phyloP scores from a whole-genome alignment of 2,797 vertebrate species.

The Glyptemys insculpta region DNA sequence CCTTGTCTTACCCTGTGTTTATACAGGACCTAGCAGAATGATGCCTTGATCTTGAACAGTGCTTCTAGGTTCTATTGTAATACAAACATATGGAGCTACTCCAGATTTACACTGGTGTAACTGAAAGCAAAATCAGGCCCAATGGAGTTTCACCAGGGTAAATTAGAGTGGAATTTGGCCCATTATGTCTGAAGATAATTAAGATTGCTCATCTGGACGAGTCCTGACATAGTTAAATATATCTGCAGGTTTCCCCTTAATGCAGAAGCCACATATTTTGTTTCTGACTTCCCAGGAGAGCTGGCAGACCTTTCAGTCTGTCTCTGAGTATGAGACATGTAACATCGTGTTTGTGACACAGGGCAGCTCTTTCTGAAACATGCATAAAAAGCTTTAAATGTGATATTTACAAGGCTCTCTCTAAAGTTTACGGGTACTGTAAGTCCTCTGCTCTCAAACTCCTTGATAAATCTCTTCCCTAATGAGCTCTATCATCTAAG shows the following conservation, averaged over 20 bases:
- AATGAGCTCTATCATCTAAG: background rate
- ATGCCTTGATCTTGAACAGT: background rate
- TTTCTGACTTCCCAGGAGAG: background rate
- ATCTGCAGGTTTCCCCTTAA: background rate
- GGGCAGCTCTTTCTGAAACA: background rate
- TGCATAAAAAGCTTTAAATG: background rate
- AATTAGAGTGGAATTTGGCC: background rate
- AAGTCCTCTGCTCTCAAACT: background rate
- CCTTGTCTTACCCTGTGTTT: background rate
- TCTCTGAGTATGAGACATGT: background rate
- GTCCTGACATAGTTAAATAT: background rate
- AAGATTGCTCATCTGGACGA: background rate
- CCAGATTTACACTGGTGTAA: background rate
- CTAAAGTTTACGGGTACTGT: background rate
- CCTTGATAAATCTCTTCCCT: background rate
- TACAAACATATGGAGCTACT: background rate
- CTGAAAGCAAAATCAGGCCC: background rate
- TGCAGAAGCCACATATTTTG: background rate
- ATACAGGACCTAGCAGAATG: background rate
- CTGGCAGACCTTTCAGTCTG: background rate
- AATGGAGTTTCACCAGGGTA: background rate
- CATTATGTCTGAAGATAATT: background rate
- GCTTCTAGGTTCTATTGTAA: background rate
- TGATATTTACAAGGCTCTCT: background rate
- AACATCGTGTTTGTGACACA: background rate